Evolutionary conservation across 2,113 vertebrate genomes (phyloP).

Genomic region (Gallinago media): DNA sequence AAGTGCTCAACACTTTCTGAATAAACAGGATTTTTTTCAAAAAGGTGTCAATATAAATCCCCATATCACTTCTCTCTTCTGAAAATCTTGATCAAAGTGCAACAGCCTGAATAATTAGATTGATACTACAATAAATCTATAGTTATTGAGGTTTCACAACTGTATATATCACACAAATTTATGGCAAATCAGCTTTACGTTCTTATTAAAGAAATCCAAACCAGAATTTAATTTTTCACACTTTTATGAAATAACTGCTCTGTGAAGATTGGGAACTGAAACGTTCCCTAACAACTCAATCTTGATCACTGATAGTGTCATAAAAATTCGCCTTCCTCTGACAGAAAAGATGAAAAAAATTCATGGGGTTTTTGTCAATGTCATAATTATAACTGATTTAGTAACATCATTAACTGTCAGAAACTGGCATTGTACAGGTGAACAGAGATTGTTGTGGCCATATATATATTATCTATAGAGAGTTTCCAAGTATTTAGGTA

Average conservation of each 20-base stretch:
- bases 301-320: neutral
- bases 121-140: neutral
- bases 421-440: neutral
- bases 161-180: neutral
- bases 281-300: neutral
- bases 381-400: neutral
- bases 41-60: neutral
- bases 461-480: neutral
- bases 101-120: neutral
- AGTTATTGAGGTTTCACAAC: neutral
- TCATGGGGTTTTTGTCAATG: fast-evolving
- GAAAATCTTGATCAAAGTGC: neutral
- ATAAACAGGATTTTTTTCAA: neutral
- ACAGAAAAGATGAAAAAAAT: neutral
- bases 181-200: neutral
- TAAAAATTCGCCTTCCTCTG: neutral
- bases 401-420: neutral
- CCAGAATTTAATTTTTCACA: neutral
- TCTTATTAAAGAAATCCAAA: neutral
- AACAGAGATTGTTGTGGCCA: neutral
- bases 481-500: neutral
- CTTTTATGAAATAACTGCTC: neutral
- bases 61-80: neutral
- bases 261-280: neutral
- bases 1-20: neutral